Evolutionary conservation across 2,888 invertebrate species (phyloP).

Genomic region (Andrena dorsata): DNA sequence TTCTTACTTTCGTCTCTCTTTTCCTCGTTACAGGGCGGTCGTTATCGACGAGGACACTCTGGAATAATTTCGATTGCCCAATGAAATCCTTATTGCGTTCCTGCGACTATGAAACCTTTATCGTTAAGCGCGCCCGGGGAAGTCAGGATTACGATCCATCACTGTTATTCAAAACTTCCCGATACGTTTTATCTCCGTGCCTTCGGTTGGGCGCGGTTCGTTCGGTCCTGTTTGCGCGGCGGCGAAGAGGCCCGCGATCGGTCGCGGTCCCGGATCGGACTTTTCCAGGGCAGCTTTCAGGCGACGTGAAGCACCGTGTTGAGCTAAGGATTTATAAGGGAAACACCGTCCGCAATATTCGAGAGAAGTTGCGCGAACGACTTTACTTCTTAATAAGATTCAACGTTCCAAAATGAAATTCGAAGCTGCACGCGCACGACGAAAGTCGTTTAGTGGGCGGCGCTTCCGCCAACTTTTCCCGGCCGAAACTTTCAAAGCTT

Average conservation of each 20-base stretch:
- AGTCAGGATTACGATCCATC: conserved; percentile 2
- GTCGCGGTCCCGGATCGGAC: conserved; percentile 61
- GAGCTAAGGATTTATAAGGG: conserved; percentile 70
- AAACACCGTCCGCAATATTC: conserved; percentile 68
- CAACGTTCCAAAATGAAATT: conserved; percentile 76
- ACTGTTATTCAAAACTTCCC: neutral
- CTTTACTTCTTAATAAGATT: conserved; percentile 77
- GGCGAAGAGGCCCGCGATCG: conserved; percentile 66
- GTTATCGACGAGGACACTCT: conserved; percentile 5
- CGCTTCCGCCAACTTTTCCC: conserved; percentile 67
- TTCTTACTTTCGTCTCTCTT: too few relatives aligned
- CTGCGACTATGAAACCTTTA: neutral
- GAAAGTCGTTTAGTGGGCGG: conserved; percentile 68
- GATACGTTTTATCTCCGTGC: neutral
- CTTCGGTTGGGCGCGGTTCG: neutral
- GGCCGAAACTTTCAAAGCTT: conserved; percentile 66
- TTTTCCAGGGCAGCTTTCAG: conserved; percentile 59
- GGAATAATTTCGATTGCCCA: conserved; percentile 24
- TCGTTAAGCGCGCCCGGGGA: neutral
- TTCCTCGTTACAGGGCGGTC: neutral
- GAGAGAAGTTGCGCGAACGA: conserved; percentile 72
- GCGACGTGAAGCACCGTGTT: conserved; percentile 62
- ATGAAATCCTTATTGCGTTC: conserved; percentile 27
- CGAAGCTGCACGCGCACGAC: conserved; percentile 69
- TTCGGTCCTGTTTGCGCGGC: conserved; percentile 25